Evolutionary conservation across 2,888 invertebrate species (phyloP).

Genomic region (Epinotia brunnichana): DNA sequence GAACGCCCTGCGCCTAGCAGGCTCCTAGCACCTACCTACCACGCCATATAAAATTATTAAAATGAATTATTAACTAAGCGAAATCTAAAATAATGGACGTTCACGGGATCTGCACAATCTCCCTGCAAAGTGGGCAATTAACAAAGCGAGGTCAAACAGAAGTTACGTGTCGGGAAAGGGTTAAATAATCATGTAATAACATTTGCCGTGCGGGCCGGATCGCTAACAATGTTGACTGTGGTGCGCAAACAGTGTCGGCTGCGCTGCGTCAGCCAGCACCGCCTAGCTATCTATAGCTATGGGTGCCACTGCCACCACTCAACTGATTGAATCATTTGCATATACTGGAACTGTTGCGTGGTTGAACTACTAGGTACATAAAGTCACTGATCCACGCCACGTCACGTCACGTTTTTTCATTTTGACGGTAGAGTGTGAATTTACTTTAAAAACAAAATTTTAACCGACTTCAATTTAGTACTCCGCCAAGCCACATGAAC

Average conservation of each 20-base stretch:
- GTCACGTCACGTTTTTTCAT: background rate
- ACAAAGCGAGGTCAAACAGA: slow-evolving; percentile 69
- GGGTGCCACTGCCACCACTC: slow-evolving; percentile 23
- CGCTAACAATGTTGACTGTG: slow-evolving; percentile 82
- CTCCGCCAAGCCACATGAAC: too few relatives aligned
- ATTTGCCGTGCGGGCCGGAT: slow-evolving; percentile 58
- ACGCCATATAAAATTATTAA: background rate
- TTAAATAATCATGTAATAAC: slow-evolving; percentile 80
- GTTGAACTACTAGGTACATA: background rate
- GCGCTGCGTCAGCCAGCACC: slow-evolving; percentile 75
- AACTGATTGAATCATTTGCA: slow-evolving; percentile 44
- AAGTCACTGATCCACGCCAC: background rate
- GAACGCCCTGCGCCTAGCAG: too few relatives aligned
- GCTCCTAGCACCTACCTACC: too few relatives aligned
- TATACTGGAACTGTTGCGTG: slow-evolving; percentile 33
- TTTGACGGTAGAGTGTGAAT: too few relatives aligned
- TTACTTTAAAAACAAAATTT: too few relatives aligned
- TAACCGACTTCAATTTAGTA: too few relatives aligned
- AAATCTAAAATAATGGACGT: slow-evolving; percentile 51
- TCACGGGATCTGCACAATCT: slow-evolving; percentile 52
- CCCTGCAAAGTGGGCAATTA: slow-evolving; percentile 67
- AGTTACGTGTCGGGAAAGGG: slow-evolving; percentile 69
- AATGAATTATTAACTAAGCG: background rate
- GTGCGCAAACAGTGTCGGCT: slow-evolving; percentile 73
- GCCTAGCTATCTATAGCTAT: slow-evolving; percentile 44